phyloP scores from a whole-genome alignment of 2,888 invertebrate species.

The Phortica magna region DNA sequence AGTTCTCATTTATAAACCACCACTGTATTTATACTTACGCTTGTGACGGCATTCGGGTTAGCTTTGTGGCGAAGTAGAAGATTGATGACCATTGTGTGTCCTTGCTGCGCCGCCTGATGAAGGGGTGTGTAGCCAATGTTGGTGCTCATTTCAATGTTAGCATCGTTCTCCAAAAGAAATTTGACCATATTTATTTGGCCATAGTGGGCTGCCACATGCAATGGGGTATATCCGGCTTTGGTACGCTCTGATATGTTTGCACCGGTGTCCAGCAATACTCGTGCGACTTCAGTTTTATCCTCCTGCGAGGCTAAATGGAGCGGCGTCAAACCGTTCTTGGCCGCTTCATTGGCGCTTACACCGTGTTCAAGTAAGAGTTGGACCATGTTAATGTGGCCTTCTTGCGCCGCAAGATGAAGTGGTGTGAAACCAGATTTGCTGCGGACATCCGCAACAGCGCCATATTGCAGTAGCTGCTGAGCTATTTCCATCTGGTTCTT shows the following conservation, averaged over 20 bases:
- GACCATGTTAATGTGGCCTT: conserved; percentile 97
- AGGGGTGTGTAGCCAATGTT: conserved; percentile 94
- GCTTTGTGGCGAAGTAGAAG: conserved; percentile 94
- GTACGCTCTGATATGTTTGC: conserved; percentile 86
- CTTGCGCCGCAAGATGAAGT: conserved; percentile 95
- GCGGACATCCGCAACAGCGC: conserved; percentile 88
- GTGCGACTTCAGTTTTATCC: conserved; percentile 92
- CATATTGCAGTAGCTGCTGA: conserved; percentile 93
- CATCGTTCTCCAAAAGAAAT: conserved; percentile 92
- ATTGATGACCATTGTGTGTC: conserved; percentile 96
- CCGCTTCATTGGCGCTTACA: conserved; percentile 89
- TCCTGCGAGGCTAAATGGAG: conserved; percentile 97
- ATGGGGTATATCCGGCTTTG: conserved; percentile 94
- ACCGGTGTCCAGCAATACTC: conserved; percentile 87
- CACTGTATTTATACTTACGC: conserved; percentile 83
- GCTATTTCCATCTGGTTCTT: conserved; percentile 99
- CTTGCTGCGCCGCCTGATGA: conserved; percentile 99
- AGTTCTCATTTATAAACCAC: background rate
- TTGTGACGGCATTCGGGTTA: conserved; percentile 95
- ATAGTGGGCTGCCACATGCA: conserved; percentile 98
- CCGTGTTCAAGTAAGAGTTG: conserved; percentile 93
- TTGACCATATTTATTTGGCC: conserved; percentile 95
- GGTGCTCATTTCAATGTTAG: conserved; percentile 89
- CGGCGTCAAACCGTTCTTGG: conserved; percentile 91
- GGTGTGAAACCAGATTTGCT: conserved; percentile 98